Conservation (phyloP, 2,797 vertebrate genomes). For the Anableps anableps region DNA sequence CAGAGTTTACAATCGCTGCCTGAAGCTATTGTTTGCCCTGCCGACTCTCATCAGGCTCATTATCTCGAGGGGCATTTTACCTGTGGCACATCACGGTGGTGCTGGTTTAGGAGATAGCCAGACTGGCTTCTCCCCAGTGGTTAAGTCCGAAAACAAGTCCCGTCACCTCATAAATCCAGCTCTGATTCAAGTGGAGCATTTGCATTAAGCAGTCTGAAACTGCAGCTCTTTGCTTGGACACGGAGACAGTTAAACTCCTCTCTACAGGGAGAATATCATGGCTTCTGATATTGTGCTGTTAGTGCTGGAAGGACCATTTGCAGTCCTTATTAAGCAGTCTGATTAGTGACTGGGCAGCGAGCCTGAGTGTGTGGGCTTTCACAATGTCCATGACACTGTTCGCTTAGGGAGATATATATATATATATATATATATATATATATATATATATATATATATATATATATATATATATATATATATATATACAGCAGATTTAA, state of each 20-base stretch:
- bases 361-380: slow-evolving; percentile 56
- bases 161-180: slow-evolving; percentile 51
- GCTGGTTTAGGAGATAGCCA: slow-evolving; percentile 57
- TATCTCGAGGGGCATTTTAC: slow-evolving; percentile 58
- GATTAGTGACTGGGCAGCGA: slow-evolving; percentile 62
- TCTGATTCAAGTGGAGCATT: slow-evolving; percentile 62
- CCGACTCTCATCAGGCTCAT: slow-evolving; percentile 57
- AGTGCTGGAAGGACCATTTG: slow-evolving; percentile 66
- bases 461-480: too few species aligned
- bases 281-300: slow-evolving; percentile 60
- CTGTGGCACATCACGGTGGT: slow-evolving; percentile 45
- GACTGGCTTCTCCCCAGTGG: slow-evolving; percentile 48
- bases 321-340: slow-evolving; percentile 71
- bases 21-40: slow-evolving; percentile 66
- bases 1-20: slow-evolving; percentile 51
- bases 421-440: too few species aligned
- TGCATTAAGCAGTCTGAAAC: slow-evolving; percentile 64
- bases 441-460: too few species aligned
- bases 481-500: too few species aligned
- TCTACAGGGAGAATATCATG: slow-evolving; percentile 62
- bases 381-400: slow-evolving; percentile 43
- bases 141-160: slow-evolving; percentile 48
- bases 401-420: slow-evolving; percentile 44
- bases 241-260: slow-evolving; percentile 49
- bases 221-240: slow-evolving; percentile 52